phyloP scores from a whole-genome alignment of 2,797 vertebrate genomes.

The Lepilemur septentrionalis region DNA sequence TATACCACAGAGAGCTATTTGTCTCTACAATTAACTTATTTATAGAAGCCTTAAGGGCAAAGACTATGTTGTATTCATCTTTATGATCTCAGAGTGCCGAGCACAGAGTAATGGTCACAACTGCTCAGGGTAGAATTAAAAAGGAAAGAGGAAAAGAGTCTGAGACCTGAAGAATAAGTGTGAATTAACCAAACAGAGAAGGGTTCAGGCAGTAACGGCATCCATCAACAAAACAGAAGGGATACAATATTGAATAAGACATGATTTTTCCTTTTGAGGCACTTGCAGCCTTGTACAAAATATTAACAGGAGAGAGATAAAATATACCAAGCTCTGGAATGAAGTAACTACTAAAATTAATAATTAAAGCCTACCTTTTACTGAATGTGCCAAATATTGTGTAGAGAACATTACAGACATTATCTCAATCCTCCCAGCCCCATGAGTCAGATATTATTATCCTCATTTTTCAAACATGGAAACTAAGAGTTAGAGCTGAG shows the following conservation, averaged over 20 bases:
- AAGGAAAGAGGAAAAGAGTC: not conserved
- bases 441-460: slow-evolving; percentile 28
- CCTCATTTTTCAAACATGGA: slow-evolving; percentile 34
- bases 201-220: not conserved
- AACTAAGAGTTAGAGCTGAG: slow-evolving; percentile 25
- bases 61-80: slow-evolving; percentile 23
- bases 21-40: slow-evolving; percentile 32
- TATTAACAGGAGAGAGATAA: not conserved
- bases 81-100: slow-evolving; percentile 5
- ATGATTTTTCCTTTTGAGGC: not conserved
- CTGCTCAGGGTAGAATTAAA: not conserved
- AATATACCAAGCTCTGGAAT: not conserved
- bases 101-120: slow-evolving; percentile 4
- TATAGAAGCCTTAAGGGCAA: not conserved
- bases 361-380: slow-evolving; percentile 52
- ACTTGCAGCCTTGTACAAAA: not conserved
- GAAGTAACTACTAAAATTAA: slow-evolving; percentile 43
- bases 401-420: slow-evolving; percentile 44
- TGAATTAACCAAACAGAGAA: not conserved
- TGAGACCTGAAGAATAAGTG: not conserved
- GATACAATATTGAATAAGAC: not conserved
- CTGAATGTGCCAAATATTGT: slow-evolving; percentile 18
- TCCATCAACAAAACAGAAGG: not conserved
- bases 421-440: slow-evolving; percentile 16
- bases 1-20: not conserved